A percentile compares a stretch with the other conserved stretches of the same genome.
These are phyloP conservation scores for Mya arenaria DNA, from an alignment of 1,140 invertebrate species.

Conservation along the genomic window DNA sequence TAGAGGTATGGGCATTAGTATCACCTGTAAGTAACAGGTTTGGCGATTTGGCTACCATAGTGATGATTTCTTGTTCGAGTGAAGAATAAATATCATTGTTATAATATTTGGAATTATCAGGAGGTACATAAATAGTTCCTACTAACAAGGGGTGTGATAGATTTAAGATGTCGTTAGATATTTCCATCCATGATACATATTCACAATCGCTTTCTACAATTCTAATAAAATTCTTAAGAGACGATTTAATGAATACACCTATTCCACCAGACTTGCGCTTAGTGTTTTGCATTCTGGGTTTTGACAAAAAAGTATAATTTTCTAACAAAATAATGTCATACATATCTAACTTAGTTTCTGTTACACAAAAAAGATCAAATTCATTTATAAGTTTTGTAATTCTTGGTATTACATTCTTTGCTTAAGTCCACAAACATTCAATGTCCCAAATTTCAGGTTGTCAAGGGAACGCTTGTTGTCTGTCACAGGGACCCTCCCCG, in stretches of 20 bases:
- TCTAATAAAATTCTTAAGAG: neutral
- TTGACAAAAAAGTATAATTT: neutral
- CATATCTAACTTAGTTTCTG: neutral
- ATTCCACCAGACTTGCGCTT: neutral
- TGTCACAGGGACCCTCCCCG: too few relatives aligned
- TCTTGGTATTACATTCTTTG: neutral
- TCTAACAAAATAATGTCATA: neutral
- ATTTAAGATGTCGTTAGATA: neutral
- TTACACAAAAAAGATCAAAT: neutral
- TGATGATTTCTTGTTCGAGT: neutral
- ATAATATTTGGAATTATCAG: neutral
- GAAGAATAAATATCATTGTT: neutral
- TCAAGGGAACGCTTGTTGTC: too few relatives aligned
- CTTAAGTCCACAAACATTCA: constrained; percentile 3
- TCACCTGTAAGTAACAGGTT: neutral
- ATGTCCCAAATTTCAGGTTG: neutral
- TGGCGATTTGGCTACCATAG: neutral
- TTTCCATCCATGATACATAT: neutral
- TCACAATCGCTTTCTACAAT: neutral
- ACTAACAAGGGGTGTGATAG: neutral
- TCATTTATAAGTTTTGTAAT: neutral
- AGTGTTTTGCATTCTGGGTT: neutral
- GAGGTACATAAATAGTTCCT: neutral
- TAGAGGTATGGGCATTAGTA: neutral
- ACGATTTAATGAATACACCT: neutral